Evolutionary conservation across 2,888 invertebrate genomes (phyloP), one percentile per base, ranked within the genome.

Genomic region (Zaprionus bogoriensis): DNA sequence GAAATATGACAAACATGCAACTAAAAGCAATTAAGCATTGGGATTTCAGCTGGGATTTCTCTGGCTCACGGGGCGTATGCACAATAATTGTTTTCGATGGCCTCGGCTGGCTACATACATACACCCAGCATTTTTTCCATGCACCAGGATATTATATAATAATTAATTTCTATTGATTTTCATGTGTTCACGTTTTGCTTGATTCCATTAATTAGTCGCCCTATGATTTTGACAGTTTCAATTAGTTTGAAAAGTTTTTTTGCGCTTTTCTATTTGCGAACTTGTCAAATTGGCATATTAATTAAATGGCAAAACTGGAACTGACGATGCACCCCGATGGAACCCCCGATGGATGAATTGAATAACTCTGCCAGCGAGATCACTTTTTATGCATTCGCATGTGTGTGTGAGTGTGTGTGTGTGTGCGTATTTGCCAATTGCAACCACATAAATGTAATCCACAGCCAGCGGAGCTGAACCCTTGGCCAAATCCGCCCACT

Each of bases 371-470:
- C 9, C 39, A 17, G 17, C 19, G 74, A 55, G 69, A 74, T 63
- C 63, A 59, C 47, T 58, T 72, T 60, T 54, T 41, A 20, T 38
- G 20, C 12, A 5, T n/a, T 2, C n/a, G 10, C 38, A 17, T 30
- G 6, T 19, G 25, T 36, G 27, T 42, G 14, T 28, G 14, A 22
- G 20, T 23, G 25, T 38, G 25, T 14, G 30, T 22, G 14, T 23
- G 32, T 30, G 22, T 48, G 27, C 28, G 38, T 54, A 62, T 63
- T 67, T 63, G 63, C 57, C 59, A 59, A 71, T 67, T 66, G 74
- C 78, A 78, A 81, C 85, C 78, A 81, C 81, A 78, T 74, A 81
- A 78, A 78, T 84, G 78, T 78, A 84, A 78, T 78, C 78, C 78
- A 77, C 67, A 63, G 63, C 70, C 55, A 84, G 82, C 58, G 58